These are phyloP conservation scores for Himalopsyche anomala DNA, from an alignment of 2,888 invertebrate genomes.

Conservation along the genomic window DNA sequence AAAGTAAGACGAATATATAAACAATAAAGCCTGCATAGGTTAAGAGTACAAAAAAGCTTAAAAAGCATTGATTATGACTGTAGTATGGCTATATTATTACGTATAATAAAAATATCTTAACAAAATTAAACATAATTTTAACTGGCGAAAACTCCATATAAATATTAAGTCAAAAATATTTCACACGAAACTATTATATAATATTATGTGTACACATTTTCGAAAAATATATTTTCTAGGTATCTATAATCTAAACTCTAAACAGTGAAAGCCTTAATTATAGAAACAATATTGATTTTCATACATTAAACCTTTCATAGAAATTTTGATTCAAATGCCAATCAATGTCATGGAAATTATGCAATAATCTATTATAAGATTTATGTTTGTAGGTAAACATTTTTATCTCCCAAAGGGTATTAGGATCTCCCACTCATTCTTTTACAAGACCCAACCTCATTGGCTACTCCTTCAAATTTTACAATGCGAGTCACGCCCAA, in stretches of 20 bases:
- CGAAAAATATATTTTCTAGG: constrained; percentile 5
- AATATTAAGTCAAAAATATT: constrained; percentile 16
- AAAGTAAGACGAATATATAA: background rate
- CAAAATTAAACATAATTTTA: constrained; percentile 4
- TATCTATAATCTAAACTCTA: background rate
- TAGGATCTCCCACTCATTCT: too few species aligned
- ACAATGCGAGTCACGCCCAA: too few species aligned
- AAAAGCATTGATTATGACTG: constrained; percentile 33
- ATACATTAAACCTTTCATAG: too few species aligned
- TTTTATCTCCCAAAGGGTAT: too few species aligned
- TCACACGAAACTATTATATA: background rate
- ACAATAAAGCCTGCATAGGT: background rate
- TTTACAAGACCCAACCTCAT: too few species aligned
- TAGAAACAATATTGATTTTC: too few species aligned
- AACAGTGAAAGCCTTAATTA: too few species aligned
- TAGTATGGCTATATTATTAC: background rate
- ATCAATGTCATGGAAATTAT: too few species aligned
- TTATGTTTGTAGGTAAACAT: too few species aligned
- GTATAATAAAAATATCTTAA: background rate
- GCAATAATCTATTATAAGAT: too few species aligned
- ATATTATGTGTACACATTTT: background rate
- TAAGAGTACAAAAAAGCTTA: background rate
- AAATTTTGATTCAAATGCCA: too few species aligned
- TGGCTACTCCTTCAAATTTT: too few species aligned
- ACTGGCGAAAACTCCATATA: constrained; percentile 35